Evolutionary conservation across 2,888 invertebrate genomes (phyloP), one percentile per base, ranked within the genome.

Genomic region (Catocala sponsa): DNA sequence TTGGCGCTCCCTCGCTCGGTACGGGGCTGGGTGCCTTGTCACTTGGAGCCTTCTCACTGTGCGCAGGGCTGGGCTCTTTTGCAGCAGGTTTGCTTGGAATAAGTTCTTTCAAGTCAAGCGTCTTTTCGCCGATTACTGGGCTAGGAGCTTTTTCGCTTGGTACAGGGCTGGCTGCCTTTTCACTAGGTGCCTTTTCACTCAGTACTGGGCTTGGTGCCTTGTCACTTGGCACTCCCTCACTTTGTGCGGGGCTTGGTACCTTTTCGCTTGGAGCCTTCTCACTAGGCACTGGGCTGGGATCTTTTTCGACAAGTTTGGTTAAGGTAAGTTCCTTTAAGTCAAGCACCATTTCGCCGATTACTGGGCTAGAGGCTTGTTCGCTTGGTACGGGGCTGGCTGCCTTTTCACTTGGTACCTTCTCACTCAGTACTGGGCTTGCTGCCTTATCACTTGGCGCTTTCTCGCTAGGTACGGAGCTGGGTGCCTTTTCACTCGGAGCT

Each of bases 381-480:
- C 50, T 50, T 5, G 6, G 56, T 4, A 53, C 7, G 1, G 50
- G 50, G 7, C 51, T 70, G 43, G 33, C 9, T n/a, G 13, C 46
- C 9, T 66, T 59, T 0, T 70, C 66, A 38, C 65, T 66, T 0
- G 55, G 50, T 9, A 15, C 35, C 48, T 63, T 71, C 0, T 54
- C 44, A 51, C 55, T 1, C 46, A 49, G 15, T 0, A 13, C 15
- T 6, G 63, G 55, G 55, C 59, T 68, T 0, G 48, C 41, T 9
- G 55, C 48, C 65, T 38, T 71, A 46, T 11, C 51, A 32, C 32
- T 60, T 55, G 0, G 57, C 5, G 48, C 41, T 65, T 38, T 71
- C 50, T n/a, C 51, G 32, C 32, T 60, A 50, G 0, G 59, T 25
- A 10, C 62, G 9, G 35, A 15, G 15, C 50, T 62, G 0, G 33